A percentile compares a stretch with the other conserved stretches of the same genome.
phyloP scores from a whole-genome alignment of 2,888 invertebrate species.

The Entomobrya multifasciata region DNA sequence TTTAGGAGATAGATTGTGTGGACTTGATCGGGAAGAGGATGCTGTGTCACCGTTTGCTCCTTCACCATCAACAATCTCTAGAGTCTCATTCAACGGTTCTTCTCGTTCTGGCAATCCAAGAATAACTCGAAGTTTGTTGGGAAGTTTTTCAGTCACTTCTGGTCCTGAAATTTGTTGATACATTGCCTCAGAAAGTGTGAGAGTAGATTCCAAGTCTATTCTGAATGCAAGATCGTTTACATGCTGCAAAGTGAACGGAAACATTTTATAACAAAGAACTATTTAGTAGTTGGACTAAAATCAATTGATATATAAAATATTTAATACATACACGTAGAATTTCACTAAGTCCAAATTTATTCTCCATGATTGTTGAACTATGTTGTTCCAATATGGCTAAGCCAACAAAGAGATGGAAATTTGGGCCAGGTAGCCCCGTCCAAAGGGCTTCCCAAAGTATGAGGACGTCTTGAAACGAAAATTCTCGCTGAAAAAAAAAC shows the following conservation, averaged over 20 bases:
- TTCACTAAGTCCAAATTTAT: slow-evolving; percentile 96
- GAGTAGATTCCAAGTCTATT: slow-evolving; percentile 90
- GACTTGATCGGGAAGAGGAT: slow-evolving; percentile 8
- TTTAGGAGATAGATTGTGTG: not conserved
- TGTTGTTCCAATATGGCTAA: slow-evolving; percentile 96
- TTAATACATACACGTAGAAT: slow-evolving; percentile 89
- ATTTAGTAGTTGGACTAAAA: too few species aligned
- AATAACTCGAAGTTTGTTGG: slow-evolving; percentile 87
- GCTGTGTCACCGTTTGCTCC: slow-evolving; percentile 35
- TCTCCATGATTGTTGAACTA: slow-evolving; percentile 92
- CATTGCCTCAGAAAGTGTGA: slow-evolving; percentile 95
- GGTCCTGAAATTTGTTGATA: slow-evolving; percentile 90
- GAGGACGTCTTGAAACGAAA: slow-evolving; percentile 92
- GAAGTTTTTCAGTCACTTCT: slow-evolving; percentile 85
- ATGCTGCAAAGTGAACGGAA: slow-evolving; percentile 85
- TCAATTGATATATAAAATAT: not conserved
- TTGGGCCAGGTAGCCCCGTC: slow-evolving; percentile 96
- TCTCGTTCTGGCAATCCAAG: slow-evolving; percentile 84
- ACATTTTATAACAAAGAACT: too few species aligned
- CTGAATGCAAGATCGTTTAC: slow-evolving; percentile 96
- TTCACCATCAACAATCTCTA: slow-evolving; percentile 65
- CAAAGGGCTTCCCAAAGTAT: slow-evolving; percentile 96
- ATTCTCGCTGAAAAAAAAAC: slow-evolving; percentile 87
- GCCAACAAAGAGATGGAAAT: slow-evolving; percentile 96
- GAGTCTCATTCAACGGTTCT: slow-evolving; percentile 62